These are phyloP conservation scores for Eristalis arbustorum DNA, from an alignment of 2,888 invertebrate genomes.

Conservation along the genomic window DNA sequence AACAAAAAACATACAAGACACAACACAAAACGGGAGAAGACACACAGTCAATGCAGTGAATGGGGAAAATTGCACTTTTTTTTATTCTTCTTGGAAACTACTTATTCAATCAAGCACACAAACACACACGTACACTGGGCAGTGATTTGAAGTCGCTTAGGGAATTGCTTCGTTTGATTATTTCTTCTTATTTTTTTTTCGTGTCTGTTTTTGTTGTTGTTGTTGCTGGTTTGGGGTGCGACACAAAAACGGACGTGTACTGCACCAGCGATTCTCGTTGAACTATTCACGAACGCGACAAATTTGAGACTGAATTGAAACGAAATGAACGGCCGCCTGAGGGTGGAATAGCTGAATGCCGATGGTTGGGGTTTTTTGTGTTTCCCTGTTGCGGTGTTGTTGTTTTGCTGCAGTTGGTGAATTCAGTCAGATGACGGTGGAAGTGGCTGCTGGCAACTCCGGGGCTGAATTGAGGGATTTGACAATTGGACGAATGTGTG, in stretches of 20 bases:
- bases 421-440: conserved; percentile 14
- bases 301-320: conserved; percentile 53
- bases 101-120: conserved; percentile 17
- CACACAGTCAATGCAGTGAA: neutral
- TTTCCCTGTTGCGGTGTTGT: neutral
- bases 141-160: conserved; percentile 42
- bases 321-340: neutral
- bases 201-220: neutral
- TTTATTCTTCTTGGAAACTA: neutral
- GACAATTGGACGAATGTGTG: neutral
- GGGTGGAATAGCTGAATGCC: conserved; percentile 51
- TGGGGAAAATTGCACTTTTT: neutral
- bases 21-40: neutral
- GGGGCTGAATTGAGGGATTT: conserved; percentile 30
- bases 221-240: conserved; percentile 46
- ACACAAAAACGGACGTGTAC: conserved; percentile 13
- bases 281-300: conserved; percentile 55
- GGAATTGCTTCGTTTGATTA: neutral
- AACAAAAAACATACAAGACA: neutral
- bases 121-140: conserved; percentile 50
- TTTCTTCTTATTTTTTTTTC: neutral
- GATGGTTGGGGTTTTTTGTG: conserved; percentile 26
- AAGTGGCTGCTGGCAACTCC: conserved; percentile 26
- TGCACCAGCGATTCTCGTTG: neutral
- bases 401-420: neutral